Conservation (phyloP, 2,797 vertebrate species). For the Numenius phaeopus region DNA sequence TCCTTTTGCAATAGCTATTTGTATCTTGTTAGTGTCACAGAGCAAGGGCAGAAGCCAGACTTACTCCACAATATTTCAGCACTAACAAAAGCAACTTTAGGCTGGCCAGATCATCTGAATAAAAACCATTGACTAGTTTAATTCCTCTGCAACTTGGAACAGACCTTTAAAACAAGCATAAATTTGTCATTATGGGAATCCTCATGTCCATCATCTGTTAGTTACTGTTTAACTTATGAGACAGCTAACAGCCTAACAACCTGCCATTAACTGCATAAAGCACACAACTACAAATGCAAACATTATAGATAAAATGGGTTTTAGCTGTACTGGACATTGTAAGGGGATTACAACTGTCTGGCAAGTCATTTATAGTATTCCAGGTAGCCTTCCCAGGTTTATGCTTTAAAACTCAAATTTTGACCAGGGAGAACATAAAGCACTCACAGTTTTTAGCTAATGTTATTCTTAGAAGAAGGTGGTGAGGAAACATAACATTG, state of each 20-base stretch:
- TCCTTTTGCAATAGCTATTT: background rate
- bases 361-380: background rate
- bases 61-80: background rate
- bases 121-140: background rate
- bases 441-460: background rate
- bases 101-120: background rate
- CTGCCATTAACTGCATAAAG: background rate
- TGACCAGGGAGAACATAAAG: background rate
- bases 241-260: background rate
- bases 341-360: background rate
- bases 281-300: background rate
- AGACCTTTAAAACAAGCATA: background rate
- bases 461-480: background rate
- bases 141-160: background rate
- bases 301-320: background rate
- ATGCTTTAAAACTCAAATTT: background rate
- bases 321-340: background rate
- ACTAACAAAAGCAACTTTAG: background rate
- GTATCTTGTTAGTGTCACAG: rapidly evolving
- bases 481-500: background rate
- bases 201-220: background rate
- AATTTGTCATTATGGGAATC: background rate
- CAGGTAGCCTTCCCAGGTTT: rapidly evolving
- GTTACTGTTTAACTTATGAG: background rate
- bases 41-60: background rate